Evolutionary conservation across 2,797 vertebrate genomes (phyloP).

Genomic region (Gymnocypris eckloni): DNA sequence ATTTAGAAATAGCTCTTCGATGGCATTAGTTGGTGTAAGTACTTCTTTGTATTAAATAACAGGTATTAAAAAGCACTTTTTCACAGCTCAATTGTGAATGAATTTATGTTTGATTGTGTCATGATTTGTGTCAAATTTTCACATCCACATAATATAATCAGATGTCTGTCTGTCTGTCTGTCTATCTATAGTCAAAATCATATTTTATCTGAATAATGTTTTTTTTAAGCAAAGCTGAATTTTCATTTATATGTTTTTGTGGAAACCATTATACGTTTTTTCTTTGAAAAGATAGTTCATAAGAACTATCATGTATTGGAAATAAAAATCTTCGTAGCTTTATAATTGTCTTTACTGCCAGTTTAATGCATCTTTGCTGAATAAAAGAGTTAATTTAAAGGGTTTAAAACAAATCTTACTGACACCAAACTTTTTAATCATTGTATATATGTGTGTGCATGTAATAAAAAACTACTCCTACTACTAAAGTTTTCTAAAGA

Average conservation of each 20-base stretch:
- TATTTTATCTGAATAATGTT: not conserved
- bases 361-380: not conserved
- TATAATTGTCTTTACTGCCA: not conserved
- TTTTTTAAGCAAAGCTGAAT: not conserved
- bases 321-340: not conserved
- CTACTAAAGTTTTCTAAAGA: not conserved
- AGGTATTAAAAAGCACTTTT: not conserved
- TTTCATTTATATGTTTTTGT: not conserved
- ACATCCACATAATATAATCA: not conserved
- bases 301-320: not conserved
- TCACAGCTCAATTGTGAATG: not conserved
- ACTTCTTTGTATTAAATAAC: not conserved
- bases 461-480: not conserved
- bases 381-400: not conserved
- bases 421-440: not conserved
- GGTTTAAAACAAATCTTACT: too few species aligned
- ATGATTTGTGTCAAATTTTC: not conserved
- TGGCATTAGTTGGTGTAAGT: too few species aligned
- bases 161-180: fast-evolving
- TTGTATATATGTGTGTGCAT: not conserved
- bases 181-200: not conserved
- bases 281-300: not conserved
- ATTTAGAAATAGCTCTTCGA: not conserved
- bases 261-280: not conserved
- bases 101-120: not conserved